Base-by-base conservation (phyloP, 2,888 invertebrate species). In the Mesochorus sp. region DNA sequence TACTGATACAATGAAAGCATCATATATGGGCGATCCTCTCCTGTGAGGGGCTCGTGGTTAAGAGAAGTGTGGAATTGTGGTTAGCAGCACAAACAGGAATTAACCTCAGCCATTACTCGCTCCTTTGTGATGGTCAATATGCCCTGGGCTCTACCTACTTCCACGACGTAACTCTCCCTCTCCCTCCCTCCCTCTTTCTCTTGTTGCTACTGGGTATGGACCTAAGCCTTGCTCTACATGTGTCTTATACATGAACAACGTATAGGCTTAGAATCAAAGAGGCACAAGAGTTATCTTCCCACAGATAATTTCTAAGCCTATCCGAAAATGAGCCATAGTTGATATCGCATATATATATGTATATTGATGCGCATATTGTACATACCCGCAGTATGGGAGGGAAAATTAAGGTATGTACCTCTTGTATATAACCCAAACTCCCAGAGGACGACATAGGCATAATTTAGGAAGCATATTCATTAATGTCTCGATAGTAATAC, bases 71-170 rank as follows among this genome's bases (percentile, higher is more conserved):
- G 81, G 62, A 55, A 73, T 77, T 82, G 85, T 70, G 84, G 85
- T 70, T 73, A 80, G 74, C 75, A 71, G 80, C 75, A 79, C 83
- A 83, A 83, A 82, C 83, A 82, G 81, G 82, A 85, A 87, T 86
- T 85, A 85, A 83, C 85, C 81, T 83, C 78, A 81, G 82, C 85
- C 85, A 85, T 86, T 85, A 83, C 84, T 81, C 81, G 82, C 81
- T 81, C 81, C 84, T 85, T 86, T 84, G 84, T 82, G 81, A 80
- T 75, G 78, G 84, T 86, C 85, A 83, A 81, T 85, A 83, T 82
- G 78, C 82, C 79, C 70, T 70, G 44, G 76, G 80, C 77, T 81
- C 68, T 53, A 70, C 59, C 75, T 57, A 76, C 76, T 66, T 68
- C 66, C 39, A 62, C 31, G 55, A 73, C 49, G 67, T 57, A 64